These are phyloP conservation scores for Ceratosolen fusciceps DNA, from an alignment of 1,140 invertebrate genomes.

Conservation along the genomic window DNA sequence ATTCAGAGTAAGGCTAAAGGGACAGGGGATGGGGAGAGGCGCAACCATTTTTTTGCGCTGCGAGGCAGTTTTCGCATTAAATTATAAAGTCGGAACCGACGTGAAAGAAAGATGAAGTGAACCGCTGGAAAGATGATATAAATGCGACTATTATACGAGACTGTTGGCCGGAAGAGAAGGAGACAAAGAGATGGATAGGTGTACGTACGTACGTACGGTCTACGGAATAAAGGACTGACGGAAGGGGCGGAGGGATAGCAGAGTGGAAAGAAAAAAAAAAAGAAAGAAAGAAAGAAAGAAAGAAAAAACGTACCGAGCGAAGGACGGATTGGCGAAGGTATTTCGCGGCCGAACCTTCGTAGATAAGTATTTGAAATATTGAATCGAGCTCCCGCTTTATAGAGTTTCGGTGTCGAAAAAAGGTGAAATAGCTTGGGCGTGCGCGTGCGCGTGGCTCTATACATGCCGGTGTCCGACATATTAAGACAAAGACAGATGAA, in stretches of 20 bases:
- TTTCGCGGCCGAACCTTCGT: conserved; percentile 49
- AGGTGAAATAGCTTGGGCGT: conserved; percentile 52
- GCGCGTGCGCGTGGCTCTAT: conserved; percentile 20
- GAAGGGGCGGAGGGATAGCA: not conserved
- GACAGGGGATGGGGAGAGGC: conserved; percentile 41
- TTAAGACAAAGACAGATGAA: conserved; percentile 16
- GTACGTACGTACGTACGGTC: too few species aligned
- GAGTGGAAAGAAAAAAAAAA: conserved; percentile 20
- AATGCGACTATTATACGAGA: conserved; percentile 69
- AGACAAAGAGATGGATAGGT: conserved; percentile 5
- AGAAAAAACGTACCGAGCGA: conserved; percentile 37
- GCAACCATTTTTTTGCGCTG: conserved; percentile 56
- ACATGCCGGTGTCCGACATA: conserved; percentile 45
- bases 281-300: conserved; percentile 20
- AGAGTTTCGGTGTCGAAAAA: conserved; percentile 50
- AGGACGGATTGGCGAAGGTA: conserved; percentile 36
- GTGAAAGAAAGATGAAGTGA: conserved; percentile 23
- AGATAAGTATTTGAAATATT: conserved; percentile 73
- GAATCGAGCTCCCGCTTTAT: conserved; percentile 62
- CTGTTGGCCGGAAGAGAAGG: conserved; percentile 12
- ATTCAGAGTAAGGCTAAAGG: conserved; percentile 55
- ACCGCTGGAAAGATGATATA: conserved; percentile 63
- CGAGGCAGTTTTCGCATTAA: conserved; percentile 57
- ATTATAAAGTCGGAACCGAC: conserved; percentile 69
- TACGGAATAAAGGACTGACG: too few species aligned